phyloP scores from a whole-genome alignment of 2,888 invertebrate species.

The Dione vanillae region DNA sequence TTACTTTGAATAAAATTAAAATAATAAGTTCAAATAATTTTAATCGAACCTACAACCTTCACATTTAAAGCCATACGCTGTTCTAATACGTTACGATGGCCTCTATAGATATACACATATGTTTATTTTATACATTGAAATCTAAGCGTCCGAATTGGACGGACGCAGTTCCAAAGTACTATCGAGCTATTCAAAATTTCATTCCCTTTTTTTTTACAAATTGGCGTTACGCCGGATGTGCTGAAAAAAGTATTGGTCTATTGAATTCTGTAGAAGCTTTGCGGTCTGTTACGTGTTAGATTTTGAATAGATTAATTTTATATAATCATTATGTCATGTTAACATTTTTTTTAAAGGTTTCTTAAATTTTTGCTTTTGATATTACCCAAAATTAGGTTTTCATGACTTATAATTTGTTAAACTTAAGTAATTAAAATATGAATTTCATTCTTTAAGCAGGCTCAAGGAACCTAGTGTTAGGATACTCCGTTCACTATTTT shows the following conservation, averaged over 20 bases:
- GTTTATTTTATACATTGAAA: constrained; percentile 31
- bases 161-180: constrained; percentile 32
- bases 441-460: too few relatives aligned
- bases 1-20: too few relatives aligned
- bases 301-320: constrained; percentile 10
- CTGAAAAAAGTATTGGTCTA: constrained; percentile 60
- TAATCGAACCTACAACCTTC: too few relatives aligned
- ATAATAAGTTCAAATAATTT: too few relatives aligned
- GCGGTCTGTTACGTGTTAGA: constrained; percentile 28
- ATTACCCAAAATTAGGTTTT: too few relatives aligned
- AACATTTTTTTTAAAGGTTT: too few relatives aligned
- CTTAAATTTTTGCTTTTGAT: too few relatives aligned
- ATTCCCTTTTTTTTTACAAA: constrained; percentile 56
- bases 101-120: background rate
- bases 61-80: too few relatives aligned
- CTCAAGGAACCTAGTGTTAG: background rate
- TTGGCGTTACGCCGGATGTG: constrained; percentile 57
- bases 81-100: background rate
- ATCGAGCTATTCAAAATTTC: constrained; percentile 57
- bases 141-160: constrained; percentile 34
- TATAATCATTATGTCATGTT: background rate
- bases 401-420: too few relatives aligned
- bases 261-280: constrained; percentile 58
- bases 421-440: too few relatives aligned
- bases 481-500: too few relatives aligned